Evolutionary conservation across 2,888 invertebrate species (phyloP), one percentile per base, ranked within the genome.

Genomic region (Oscheius myriophilus): DNA sequence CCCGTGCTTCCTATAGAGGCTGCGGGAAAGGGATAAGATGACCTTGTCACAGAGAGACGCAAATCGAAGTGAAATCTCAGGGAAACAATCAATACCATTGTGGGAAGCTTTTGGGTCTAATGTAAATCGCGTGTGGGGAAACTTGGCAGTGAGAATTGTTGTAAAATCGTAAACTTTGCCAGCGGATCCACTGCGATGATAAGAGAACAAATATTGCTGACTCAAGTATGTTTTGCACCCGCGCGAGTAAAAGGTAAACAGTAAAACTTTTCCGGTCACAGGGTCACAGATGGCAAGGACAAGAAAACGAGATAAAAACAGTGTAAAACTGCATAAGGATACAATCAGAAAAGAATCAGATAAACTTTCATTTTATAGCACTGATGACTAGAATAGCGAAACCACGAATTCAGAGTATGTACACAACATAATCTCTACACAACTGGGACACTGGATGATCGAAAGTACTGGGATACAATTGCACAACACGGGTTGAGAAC

Each of bases 381-480:
- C 18, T 1, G 7, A n/a, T 25, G 23, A 45, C 39, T 59, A 53
- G 58, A 64, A 41, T 39, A 65, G 58, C 54, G 58, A 51, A 43
- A 53, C 33, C 33, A 33, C 33, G 33, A 33, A 33, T 6, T 33
- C 33, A 33, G 33, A 33, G 33, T 33, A 33, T 33, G 33, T 42
- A 42, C 12, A 43, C 41, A 58, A 42, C 62, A n/a, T n/a, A 58
- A 63, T 43, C 62, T 57, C 52, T 25, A 69, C 57, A 57, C n/a
- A 46, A 43, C 57, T 16, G 16, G 26, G 51, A 39, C 25, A 45
- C 39, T 59, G 53, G 58, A 64, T 26, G 54, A 69, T 65, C 46
- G 64, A 51, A 51, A 53, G 61, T 42, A 59, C 25, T 16, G 39
- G 23, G 18, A 42, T 45, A 12, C 46, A 54, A 59, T 46, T 45